Evolutionary conservation across 2,888 invertebrate species (phyloP).

Genomic region (Physocephala rufipes): DNA sequence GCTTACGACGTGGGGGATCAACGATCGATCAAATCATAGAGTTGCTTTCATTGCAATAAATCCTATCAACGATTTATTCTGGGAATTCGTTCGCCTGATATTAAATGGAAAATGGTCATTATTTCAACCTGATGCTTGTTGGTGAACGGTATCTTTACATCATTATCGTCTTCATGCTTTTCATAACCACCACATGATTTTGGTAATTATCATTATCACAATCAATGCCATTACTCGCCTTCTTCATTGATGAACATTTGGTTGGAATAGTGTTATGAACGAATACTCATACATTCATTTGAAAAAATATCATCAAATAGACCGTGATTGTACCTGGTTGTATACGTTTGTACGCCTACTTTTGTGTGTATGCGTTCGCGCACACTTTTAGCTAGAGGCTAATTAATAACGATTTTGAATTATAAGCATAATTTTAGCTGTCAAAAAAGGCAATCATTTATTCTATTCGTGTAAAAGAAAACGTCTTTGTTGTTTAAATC

Average conservation of each 20-base stretch:
- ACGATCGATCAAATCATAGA: background rate
- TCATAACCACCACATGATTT: background rate
- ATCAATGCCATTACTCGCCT: no score
- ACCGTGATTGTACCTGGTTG: background rate
- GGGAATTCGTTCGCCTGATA: slow-evolving; percentile 48
- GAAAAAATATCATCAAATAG: background rate
- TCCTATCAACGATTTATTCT: slow-evolving; percentile 48
- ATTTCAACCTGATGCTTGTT: slow-evolving; percentile 37
- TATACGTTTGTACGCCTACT: background rate
- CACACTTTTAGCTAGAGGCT: slow-evolving; percentile 19
- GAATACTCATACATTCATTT: background rate
- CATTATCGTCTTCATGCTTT: no score
- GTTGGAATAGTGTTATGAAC: background rate
- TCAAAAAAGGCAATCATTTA: slow-evolving; percentile 23
- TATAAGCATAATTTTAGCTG: slow-evolving; percentile 19
- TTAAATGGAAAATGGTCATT: slow-evolving; percentile 50
- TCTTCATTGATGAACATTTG: no score
- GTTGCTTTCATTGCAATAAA: slow-evolving; percentile 44
- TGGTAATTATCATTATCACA: background rate
- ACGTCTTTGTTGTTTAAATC: slow-evolving; percentile 9
- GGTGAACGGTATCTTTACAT: background rate
- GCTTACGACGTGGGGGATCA: slow-evolving; percentile 14
- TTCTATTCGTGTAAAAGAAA: slow-evolving; percentile 11
- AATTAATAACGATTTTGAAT: slow-evolving; percentile 32
- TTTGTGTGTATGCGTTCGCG: background rate